A percentile compares a stretch with the other conserved stretches of the same genome.
Conservation (phyloP, 2,797 vertebrate species). For the Menidia menidia region DNA sequence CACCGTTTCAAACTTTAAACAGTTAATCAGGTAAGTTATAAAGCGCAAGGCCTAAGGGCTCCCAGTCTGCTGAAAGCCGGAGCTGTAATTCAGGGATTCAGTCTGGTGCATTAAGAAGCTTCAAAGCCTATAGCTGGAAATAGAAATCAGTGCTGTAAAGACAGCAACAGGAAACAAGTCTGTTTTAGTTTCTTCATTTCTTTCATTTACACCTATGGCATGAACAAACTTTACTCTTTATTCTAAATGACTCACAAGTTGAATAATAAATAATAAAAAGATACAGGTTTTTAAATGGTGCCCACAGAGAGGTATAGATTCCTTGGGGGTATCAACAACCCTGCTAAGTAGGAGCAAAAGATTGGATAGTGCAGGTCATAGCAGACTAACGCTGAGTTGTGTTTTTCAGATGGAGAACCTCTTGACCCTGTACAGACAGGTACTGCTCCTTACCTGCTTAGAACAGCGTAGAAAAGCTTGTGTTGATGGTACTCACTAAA, state of each 20-base stretch:
- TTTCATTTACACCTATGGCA: neutral
- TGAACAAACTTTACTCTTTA: neutral
- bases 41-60: neutral
- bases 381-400: slow-evolving; percentile 25
- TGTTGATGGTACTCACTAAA: neutral
- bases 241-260: neutral
- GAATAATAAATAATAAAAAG: too few species aligned
- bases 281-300: too few species aligned
- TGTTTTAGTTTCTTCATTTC: too few species aligned
- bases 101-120: too few species aligned
- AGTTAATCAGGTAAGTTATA: neutral
- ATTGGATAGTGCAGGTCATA: neutral
- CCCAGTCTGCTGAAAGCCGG: too few species aligned
- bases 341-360: neutral
- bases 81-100: too few species aligned
- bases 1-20: too few species aligned
- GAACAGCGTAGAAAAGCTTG: neutral
- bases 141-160: too few species aligned
- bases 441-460: slow-evolving; percentile 19
- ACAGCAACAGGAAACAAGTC: too few species aligned
- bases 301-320: neutral
- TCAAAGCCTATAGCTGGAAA: too few species aligned
- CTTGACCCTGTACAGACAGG: slow-evolving; percentile 46
- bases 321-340: neutral
- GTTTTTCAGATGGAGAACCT: slow-evolving; percentile 53